Base-by-base conservation (phyloP, 2,797 vertebrate genomes). In the Cephalopachus bancanus region DNA sequence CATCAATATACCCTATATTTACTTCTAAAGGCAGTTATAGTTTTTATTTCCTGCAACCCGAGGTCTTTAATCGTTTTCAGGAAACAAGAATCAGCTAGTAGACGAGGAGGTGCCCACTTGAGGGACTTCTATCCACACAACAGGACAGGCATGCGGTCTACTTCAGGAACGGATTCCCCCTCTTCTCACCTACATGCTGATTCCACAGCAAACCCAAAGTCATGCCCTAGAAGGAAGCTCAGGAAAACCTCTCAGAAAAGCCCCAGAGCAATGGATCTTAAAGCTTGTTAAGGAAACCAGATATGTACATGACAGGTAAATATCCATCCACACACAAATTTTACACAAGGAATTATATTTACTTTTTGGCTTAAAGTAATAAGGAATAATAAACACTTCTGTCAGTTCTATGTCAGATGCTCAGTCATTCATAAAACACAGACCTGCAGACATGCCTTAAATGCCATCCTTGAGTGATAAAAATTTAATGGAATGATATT, bases 341-440 rank as follows among this genome's bases (percentile, higher is more conserved):
- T 37, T 81, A 85, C 1, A 76, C 28, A 78, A 60, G 19, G 26
- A 84, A 95, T 83, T 62, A 71, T 7, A 81, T 15, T 79, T 30
- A 20, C 24, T 44, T 86, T 76, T 81, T 78, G 4, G n/a, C 51
- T 92, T 96, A 92, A 97, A 59, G 93, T 97, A 62, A 98, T 79
- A 96, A 94, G 89, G 76, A 97, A 97, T 76, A 87, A 93, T 11
- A 96, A 96, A 97, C 8, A 89, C 49, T n/a, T 5, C 3, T 71
- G 96, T 98, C 97, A 98, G 81, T 92, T 98, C 84, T 28, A 65
- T 93, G 94, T 98, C 98, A 98, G 16, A 78, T 98, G 97, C 89
- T 98, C 98, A 98, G 97, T 96, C 94, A 44, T 98, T 98, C 97
- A 98, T 96, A 97, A 98, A 98, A 97, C 53, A 71, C 7, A 9